Evolutionary conservation across 2,113 vertebrate species (phyloP), one percentile per base, ranked within the genome.

Genomic region (Sander lucioperca): DNA sequence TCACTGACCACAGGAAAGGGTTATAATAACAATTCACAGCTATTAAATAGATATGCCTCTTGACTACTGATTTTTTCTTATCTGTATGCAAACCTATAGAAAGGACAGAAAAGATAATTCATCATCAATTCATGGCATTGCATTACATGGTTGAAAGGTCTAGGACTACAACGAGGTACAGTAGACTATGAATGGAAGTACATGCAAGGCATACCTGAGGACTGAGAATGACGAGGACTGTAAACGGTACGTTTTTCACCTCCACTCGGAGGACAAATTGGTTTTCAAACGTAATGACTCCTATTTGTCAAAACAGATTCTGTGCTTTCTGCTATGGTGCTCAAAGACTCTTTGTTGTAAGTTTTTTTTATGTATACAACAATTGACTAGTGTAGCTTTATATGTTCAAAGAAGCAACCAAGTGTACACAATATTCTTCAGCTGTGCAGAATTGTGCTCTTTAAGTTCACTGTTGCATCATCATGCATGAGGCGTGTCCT

Each of bases 341-440:
- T 68, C 5, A 58, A 21, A 21, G 18, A 1, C 19, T 48, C n/a
- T 68, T 59, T 73, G 39, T 71, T 78, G n/a, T n/a, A 30, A 6
- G 4, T 33, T 33, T 69, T 51, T 18, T 58, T 23, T 11, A 19
- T 59, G 3, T 57, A 45, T 57, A 27, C 19, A 59, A 25, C 33
- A 13, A 1, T 16, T 39, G n/a, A 50, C 18, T 47, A 48, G 25
- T 12, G 48, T 11, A 19, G 10, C 39, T 68, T 58, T 65, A 39
- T 36, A 19, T 57, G 48, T 58, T 77, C 30, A 8, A 59, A 77
- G 50, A 82, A 43, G 79, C 6, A 36, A 36, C 13, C 21, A 30
- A 59, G 16, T 25, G 18, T 5, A 54, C n/a, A 21, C 18, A n/a
- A 18, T 54, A n/a, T 45, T 64, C 0, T 59, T 58, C 0, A 58